Evolutionary conservation across 2,113 vertebrate species (phyloP).

Genomic region (Carassius carassius): DNA sequence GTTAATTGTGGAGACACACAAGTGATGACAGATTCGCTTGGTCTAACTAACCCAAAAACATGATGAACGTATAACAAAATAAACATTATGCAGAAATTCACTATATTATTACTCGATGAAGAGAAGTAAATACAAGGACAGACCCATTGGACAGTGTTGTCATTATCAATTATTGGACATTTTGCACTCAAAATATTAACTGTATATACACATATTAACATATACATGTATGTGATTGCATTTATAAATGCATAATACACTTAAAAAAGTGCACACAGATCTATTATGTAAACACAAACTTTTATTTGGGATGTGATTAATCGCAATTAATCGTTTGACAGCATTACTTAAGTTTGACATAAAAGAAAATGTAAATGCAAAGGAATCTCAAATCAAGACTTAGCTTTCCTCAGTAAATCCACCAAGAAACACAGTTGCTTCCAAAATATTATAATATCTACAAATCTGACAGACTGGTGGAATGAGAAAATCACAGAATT

Average conservation of each 20-base stretch:
- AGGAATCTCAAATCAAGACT: neutral
- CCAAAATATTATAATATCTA: neutral
- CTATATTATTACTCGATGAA: neutral
- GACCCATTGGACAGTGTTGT: neutral
- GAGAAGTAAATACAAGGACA: neutral
- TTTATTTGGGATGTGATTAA: too few relatives aligned
- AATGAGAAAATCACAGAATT: conserved; percentile 4
- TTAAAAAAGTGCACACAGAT: too few relatives aligned
- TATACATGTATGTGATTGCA: too few relatives aligned
- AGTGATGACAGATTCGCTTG: conserved; percentile 32
- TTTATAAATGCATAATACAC: too few relatives aligned
- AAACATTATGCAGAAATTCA: neutral
- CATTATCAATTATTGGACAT: neutral
- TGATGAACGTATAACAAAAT: neutral
- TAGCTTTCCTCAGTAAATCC: neutral
- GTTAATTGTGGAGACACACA: conserved; percentile 50
- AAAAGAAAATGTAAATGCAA: conserved; percentile 3
- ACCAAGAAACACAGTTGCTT: conserved; percentile 9
- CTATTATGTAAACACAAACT: too few relatives aligned
- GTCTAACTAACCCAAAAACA: conserved; percentile 31
- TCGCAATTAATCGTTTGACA: too few relatives aligned
- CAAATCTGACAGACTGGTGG: conserved; percentile 20
- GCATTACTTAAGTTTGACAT: neutral
- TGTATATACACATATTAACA: too few relatives aligned
- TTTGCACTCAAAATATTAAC: neutral